Percentiles rank a stretch among this genome's conserved stretches.
These are phyloP conservation scores for Drosophila siamana DNA, from an alignment of 2,888 invertebrate genomes.

Conservation along the genomic window DNA sequence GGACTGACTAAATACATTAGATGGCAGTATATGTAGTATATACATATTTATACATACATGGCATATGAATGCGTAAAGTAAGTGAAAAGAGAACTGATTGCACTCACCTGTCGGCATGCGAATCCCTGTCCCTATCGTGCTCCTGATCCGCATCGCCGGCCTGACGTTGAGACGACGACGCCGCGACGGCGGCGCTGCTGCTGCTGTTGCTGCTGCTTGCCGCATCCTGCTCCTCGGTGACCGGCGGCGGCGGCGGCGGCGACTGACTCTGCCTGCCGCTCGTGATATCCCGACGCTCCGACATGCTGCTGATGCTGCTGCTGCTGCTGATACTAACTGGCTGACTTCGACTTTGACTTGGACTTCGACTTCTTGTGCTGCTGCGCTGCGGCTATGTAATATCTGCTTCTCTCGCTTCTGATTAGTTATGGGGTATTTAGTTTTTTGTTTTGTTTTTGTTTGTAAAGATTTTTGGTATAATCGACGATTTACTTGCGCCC, in stretches of 20 bases:
- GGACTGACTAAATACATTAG: conserved; percentile 6
- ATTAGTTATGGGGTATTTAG: background rate
- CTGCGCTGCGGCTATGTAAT: background rate
- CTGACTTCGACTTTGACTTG: background rate
- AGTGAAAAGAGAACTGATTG: background rate
- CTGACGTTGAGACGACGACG: background rate
- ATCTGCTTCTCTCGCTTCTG: background rate
- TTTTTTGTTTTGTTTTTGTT: background rate
- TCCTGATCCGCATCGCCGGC: conserved; percentile 37
- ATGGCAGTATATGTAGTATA: conserved; percentile 1
- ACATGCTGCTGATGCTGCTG: conserved; percentile 40
- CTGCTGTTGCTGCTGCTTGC: conserved; percentile 48
- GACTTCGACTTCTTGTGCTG: background rate
- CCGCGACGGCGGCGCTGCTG: conserved; percentile 21
- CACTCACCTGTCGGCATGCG: conserved; percentile 69
- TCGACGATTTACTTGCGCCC: background rate
- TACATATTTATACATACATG: too few species aligned
- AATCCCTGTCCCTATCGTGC: conserved; percentile 46
- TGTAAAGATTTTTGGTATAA: background rate
- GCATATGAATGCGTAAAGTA: background rate
- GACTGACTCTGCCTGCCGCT: conserved; percentile 23
- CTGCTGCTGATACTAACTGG: too few species aligned
- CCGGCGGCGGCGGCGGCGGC: conserved; percentile 39
- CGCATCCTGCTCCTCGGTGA: conserved; percentile 45
- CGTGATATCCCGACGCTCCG: conserved; percentile 40